Percentiles rank a stretch among this genome's conserved stretches.
Conservation (phyloP, 2,113 vertebrate genomes). For the Mus pahari region DNA sequence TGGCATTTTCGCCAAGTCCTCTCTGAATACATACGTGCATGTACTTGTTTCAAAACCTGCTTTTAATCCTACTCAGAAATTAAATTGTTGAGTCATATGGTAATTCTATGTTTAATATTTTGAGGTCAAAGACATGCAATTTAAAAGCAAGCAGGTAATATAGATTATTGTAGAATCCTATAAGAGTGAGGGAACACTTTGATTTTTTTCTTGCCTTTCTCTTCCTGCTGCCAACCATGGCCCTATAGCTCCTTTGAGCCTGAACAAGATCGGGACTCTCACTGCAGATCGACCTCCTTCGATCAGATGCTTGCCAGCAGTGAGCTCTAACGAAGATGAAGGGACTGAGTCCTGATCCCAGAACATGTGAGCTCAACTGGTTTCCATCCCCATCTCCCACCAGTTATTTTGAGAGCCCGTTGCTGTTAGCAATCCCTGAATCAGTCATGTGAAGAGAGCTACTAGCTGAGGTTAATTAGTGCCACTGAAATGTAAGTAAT, state of each 20-base stretch:
- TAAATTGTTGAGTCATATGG: neutral
- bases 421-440: slow-evolving; percentile 74
- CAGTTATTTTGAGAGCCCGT: slow-evolving; percentile 40
- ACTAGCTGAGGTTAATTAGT: slow-evolving; percentile 84
- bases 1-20: neutral
- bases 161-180: slow-evolving; percentile 8
- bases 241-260: neutral
- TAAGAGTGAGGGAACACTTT: neutral
- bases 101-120: slow-evolving; percentile 50
- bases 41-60: neutral
- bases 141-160: slow-evolving; percentile 7
- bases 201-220: neutral
- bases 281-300: neutral
- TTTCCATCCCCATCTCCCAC: neutral
- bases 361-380: neutral
- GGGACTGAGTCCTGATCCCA: neutral
- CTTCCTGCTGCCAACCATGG: neutral
- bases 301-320: neutral
- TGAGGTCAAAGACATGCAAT: neutral
- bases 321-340: neutral
- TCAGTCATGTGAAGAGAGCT: slow-evolving; percentile 82
- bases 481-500: slow-evolving; percentile 79
- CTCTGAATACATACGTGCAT: neutral
- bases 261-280: neutral
- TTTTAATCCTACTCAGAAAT: neutral